Conservation (phyloP, 2,113 vertebrate species). For the Coreoperca whiteheadi region DNA sequence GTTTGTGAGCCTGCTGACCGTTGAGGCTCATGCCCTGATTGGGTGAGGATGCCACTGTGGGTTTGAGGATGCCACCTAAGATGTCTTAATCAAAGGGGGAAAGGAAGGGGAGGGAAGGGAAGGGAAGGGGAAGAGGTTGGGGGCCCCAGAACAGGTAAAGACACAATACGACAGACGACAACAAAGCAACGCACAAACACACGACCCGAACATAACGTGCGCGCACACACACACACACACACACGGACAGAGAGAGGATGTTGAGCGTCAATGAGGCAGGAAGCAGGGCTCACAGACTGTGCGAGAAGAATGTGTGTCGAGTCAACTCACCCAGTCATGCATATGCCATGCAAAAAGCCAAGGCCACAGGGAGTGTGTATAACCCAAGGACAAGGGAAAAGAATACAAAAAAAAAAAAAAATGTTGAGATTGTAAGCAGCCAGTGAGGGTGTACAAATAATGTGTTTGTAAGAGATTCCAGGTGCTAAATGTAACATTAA, state of each 20-base stretch:
- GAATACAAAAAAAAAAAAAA: slow-evolving; percentile 47
- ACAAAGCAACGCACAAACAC: slow-evolving; percentile 21
- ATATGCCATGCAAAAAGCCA: slow-evolving; percentile 84
- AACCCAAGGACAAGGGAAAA: slow-evolving; percentile 49
- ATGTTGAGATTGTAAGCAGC: slow-evolving; percentile 57
- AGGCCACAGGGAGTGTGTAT: slow-evolving; percentile 64
- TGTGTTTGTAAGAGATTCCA: not conserved
- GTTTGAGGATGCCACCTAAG: slow-evolving; percentile 95
- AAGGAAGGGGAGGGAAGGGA: slow-evolving; percentile 27
- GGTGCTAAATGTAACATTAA: not conserved
- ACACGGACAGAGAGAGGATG: slow-evolving; percentile 42
- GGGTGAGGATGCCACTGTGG: slow-evolving; percentile 92
- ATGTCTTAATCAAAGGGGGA: slow-evolving; percentile 84
- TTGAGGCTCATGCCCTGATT: slow-evolving; percentile 89
- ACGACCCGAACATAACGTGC: too few relatives aligned
- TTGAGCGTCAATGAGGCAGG: slow-evolving; percentile 57
- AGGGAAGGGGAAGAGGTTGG: slow-evolving; percentile 19
- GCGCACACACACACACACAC: slow-evolving; percentile 20
- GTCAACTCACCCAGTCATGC: slow-evolving; percentile 85
- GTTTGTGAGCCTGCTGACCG: slow-evolving; percentile 88
- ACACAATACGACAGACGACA: slow-evolving; percentile 30
- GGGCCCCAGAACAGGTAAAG: slow-evolving; percentile 40
- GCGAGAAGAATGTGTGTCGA: slow-evolving; percentile 49
- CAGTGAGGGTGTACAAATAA: slow-evolving; percentile 9
- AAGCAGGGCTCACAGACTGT: slow-evolving; percentile 29